These are phyloP conservation scores for Sycophila sp. DNA, from an alignment of 1,140 invertebrate species.

Conservation along the genomic window DNA sequence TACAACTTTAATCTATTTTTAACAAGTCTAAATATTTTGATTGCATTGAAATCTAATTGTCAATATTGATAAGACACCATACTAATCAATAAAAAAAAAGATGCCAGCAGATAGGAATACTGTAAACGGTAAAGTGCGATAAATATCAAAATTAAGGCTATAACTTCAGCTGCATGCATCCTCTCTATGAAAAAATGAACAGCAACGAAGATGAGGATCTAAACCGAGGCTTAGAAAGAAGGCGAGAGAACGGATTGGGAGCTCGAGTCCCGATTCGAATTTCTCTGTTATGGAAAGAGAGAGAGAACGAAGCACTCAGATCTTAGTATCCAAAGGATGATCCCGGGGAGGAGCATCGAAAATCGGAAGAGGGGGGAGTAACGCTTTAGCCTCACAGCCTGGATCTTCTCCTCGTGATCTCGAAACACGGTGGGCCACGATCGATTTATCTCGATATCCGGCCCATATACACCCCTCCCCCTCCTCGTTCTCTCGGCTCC, in stretches of 20 bases:
- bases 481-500: not conserved
- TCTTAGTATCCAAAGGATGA: conserved; percentile 13
- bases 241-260: conserved; percentile 14
- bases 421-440: conserved; percentile 37
- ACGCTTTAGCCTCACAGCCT: conserved; percentile 8
- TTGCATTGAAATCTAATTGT: too few relatives aligned
- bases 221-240: not conserved
- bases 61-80: too few relatives aligned
- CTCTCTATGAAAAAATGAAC: conserved; percentile 29
- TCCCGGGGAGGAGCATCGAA: not conserved
- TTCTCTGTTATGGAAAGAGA: conserved; percentile 20
- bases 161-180: not conserved
- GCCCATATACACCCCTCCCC: not conserved
- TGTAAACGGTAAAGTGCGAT: conserved; percentile 33
- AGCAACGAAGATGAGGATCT: conserved; percentile 28
- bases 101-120: conserved; percentile 11
- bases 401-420: conserved; percentile 39
- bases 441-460: conserved; percentile 49
- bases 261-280: conserved; percentile 16
- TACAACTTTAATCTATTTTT: too few relatives aligned
- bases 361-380: not conserved
- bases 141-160: conserved; percentile 25
- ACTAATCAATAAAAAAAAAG: conserved; percentile 21
- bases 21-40: too few relatives aligned
- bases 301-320: not conserved